Evolutionary conservation across 2,113 vertebrate species (phyloP), one percentile per base, ranked within the genome.

Genomic region (Hippopotamus amphibius): DNA sequence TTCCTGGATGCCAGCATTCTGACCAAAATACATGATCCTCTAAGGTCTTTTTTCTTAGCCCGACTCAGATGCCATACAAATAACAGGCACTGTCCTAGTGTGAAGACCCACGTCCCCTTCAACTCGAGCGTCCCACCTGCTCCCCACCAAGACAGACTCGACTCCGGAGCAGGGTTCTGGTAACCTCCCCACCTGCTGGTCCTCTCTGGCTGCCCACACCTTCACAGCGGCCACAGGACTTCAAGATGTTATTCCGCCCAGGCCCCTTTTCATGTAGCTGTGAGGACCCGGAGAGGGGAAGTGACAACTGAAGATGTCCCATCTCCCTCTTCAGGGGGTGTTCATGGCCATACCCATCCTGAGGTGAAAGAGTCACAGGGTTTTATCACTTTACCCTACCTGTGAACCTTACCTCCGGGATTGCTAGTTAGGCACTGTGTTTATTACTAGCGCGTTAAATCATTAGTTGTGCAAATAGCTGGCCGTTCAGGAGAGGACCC

Each of bases 391-490:
- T 83, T 21, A 12, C 74, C 46, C 57, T 9, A 22, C 72, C 76
- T 37, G 3, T 14, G 93, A 94, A 68, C 82, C 79, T 88, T 53
- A 55, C 46, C 92, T 97, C 87, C 37, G 41, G 92, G 74, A 82
- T 37, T 37, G 63, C 92, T 66, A 53, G 63, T 53, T 63, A 88
- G 11, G 19, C 22, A 14, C 3, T n/a, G 33, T 68, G 74, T 81
- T 88, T 68, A 83, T 84, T 92, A 93, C 83, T 65, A 82, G 41
- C 69, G 84, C n/a, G 76, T 71, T 85, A 46, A 86, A 87, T 97
- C 96, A 93, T 87, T 87, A 93, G 83, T n/a, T 96, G 93, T 95
- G 77, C 92, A 97, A 96, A 97, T 63, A 96, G 83, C 89, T 68
- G 59, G 93, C 53, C 61, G 90, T 79, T 94, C 6, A 9, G 53